Evolutionary conservation across 92 coral and sea anemone genomes (phyloP), one percentile per base, ranked within the genome.

Genomic region (Heteractis magnifica): DNA sequence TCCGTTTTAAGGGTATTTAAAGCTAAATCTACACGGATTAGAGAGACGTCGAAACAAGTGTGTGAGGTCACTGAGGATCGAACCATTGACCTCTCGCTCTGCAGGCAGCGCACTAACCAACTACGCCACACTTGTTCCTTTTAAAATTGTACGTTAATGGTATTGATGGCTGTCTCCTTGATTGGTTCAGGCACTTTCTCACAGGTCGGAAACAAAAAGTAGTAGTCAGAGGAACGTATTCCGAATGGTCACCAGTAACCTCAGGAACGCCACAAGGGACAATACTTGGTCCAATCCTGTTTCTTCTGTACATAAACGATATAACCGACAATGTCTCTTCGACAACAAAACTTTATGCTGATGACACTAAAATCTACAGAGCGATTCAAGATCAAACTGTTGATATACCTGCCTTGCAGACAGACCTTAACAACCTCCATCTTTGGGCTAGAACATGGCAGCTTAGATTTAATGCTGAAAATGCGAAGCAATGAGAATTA

Each of bases 401-500:
- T 49, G 65, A 50, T 19, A 49, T 18, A 59, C 50, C 18, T 85
- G 88, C 78, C 52, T 82, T 78, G 50, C 49, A 51, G 52, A 48
- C 14, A 65, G 88, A 83, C 84, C 78, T 72, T 21, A 77, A 75
- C 23, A n/a, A n/a, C 65, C 13, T 59, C 0, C 15, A 59, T 15
- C 4, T 4, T 15, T 59, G 65, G 65, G 65, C 65, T 1, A 77
- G 71, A 21, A 78, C 78, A 19, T 48, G n/a, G n/a, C n/a, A n/a
- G n/a, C n/a, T n/a, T n/a, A n/a, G n/a, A n/a, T n/a, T n/a, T n/a
- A n/a, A n/a, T n/a, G 58, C 14, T 65, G 51, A 51, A 68, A 78
- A 71, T 78, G 88, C 58, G 84, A 85, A 78, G 51, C 65, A 12
- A 85, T 85, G 83, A 51, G 88, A 49, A 70, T 85, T 8, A 64